Evolutionary conservation across 2,888 invertebrate species (phyloP).

Genomic region (Lasioglossum zephyrum): DNA sequence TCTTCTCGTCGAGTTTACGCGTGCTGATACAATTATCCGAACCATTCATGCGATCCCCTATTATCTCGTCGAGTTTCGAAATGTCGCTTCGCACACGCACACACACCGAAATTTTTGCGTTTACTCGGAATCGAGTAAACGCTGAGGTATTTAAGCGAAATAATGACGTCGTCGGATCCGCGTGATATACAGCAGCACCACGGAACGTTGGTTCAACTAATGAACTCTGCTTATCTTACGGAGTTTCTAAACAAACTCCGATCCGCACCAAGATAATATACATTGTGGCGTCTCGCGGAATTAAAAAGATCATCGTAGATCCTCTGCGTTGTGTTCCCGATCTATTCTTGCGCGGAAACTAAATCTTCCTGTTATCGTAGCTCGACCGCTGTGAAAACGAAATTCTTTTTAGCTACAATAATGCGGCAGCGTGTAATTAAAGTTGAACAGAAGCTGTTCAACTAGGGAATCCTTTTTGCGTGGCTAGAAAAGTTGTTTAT

Average conservation of each 20-base stretch:
- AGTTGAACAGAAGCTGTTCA: not conserved
- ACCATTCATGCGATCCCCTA: slow-evolving; percentile 2
- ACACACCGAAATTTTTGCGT: not conserved
- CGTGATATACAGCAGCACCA: slow-evolving; percentile 5
- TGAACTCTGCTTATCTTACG: slow-evolving; percentile 5
- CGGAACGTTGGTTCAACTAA: slow-evolving; percentile 2
- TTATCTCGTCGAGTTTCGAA: not conserved
- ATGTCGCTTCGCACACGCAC: not conserved
- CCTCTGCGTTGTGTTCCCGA: not conserved
- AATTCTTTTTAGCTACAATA: not conserved
- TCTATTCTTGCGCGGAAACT: not conserved
- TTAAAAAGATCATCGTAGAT: not conserved
- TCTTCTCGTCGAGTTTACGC: not conserved
- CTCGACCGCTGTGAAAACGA: not conserved
- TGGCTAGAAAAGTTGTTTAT: too few species aligned
- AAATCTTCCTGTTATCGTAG: not conserved
- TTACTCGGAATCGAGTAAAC: not conserved
- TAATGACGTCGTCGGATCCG: not conserved
- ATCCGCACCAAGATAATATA: not conserved
- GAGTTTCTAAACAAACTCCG: slow-evolving; percentile 2
- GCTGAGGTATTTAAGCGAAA: not conserved
- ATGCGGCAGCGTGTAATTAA: not conserved
- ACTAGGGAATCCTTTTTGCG: not conserved
- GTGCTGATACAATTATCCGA: slow-evolving; percentile 5
- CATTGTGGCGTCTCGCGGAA: slow-evolving; percentile 1